Percentiles rank a stretch among this genome's conserved stretches.
phyloP scores from a whole-genome alignment of 1,140 invertebrate genomes.

The Whitmania pigra region DNA sequence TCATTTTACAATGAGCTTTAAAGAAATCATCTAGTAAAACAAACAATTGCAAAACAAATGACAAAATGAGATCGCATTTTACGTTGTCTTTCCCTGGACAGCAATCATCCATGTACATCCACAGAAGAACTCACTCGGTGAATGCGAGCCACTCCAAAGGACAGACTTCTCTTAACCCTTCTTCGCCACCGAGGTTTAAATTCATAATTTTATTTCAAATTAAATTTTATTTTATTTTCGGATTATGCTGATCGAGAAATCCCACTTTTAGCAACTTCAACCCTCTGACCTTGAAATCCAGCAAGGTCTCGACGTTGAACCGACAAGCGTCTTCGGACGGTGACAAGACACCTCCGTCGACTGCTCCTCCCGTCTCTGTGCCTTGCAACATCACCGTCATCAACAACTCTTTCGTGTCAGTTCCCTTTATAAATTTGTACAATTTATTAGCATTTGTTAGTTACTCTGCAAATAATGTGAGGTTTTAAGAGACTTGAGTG shows the following conservation, averaged over 20 bases:
- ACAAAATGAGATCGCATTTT: too few relatives aligned
- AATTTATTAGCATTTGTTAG: too few relatives aligned
- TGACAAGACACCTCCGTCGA: background rate
- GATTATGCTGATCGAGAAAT: too few relatives aligned
- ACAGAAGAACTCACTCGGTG: conserved; percentile 8
- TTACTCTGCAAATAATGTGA: too few relatives aligned
- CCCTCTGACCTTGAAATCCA: background rate
- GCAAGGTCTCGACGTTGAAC: background rate
- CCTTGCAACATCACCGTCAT: conserved; percentile 14
- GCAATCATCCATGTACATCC: background rate
- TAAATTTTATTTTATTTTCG: too few relatives aligned
- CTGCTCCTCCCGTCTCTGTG: background rate
- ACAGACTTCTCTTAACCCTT: background rate
- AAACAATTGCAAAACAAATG: too few relatives aligned
- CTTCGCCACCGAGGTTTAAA: background rate
- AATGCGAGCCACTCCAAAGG: background rate
- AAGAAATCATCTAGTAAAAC: too few relatives aligned
- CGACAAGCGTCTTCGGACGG: background rate
- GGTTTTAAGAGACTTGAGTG: too few relatives aligned
- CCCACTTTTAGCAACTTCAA: background rate
- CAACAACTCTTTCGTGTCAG: conserved; percentile 10
- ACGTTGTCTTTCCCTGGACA: background rate
- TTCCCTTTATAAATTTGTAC: background rate
- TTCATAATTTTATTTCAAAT: too few relatives aligned
- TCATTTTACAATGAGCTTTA: too few relatives aligned